These are phyloP conservation scores for Nephila pilipes DNA, from an alignment of 1,140 invertebrate genomes.

Conservation along the genomic window DNA sequence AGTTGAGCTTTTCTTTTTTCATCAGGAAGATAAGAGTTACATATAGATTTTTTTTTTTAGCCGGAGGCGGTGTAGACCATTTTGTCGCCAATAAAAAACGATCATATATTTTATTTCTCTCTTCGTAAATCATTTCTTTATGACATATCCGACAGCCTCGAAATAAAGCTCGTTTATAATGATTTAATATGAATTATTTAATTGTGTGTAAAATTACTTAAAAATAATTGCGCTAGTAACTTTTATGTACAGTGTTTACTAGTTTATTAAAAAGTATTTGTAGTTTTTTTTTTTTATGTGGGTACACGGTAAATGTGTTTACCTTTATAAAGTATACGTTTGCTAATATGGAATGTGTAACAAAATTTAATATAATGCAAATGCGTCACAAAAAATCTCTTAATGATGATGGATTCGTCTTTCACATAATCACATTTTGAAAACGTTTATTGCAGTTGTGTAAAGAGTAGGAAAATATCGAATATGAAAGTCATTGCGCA, in stretches of 20 bases:
- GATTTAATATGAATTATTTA: slow-evolving; percentile 11
- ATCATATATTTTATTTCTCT: neutral
- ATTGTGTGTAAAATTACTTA: neutral
- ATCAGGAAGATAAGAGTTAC: slow-evolving; percentile 15
- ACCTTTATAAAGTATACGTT: too few species aligned
- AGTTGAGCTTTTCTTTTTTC: slow-evolving; percentile 7
- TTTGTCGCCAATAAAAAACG: slow-evolving; percentile 36
- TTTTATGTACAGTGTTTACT: too few species aligned
- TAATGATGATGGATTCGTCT: too few species aligned
- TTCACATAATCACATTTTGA: too few species aligned
- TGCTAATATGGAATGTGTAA: too few species aligned
- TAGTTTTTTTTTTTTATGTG: neutral
- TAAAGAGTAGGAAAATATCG: too few species aligned
- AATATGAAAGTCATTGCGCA: too few species aligned
- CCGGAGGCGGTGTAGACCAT: neutral
- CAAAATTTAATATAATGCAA: too few species aligned
- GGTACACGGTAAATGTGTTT: too few species aligned
- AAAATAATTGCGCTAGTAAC: neutral
- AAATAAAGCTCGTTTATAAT: neutral
- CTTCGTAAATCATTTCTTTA: slow-evolving; percentile 26
- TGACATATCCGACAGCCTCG: neutral
- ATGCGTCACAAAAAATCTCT: too few species aligned
- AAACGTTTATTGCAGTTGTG: too few species aligned
- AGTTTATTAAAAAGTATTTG: neutral
- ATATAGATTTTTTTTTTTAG: slow-evolving; percentile 11